Evolutionary conservation across 2,888 invertebrate genomes (phyloP).

Genomic region (Spicauda simplicius): DNA sequence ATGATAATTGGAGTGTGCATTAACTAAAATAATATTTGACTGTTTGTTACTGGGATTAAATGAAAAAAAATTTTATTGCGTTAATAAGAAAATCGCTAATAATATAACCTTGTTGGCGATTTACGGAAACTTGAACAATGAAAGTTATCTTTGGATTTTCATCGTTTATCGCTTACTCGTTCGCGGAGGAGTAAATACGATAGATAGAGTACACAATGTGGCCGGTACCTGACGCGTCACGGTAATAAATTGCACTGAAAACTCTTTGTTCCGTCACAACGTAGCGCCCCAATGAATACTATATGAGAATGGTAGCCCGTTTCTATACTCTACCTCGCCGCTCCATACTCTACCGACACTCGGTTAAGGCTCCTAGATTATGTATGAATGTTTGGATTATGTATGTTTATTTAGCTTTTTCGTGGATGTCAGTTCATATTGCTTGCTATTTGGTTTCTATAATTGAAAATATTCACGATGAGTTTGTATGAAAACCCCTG

Average conservation of each 20-base stretch:
- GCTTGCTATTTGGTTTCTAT: not conserved
- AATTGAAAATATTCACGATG: not conserved
- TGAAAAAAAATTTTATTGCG: too few relatives aligned
- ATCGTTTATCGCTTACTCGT: not conserved
- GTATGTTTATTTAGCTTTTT: slow-evolving; percentile 12
- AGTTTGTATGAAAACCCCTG: too few relatives aligned
- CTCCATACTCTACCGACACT: slow-evolving; percentile 5
- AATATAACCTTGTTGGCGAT: too few relatives aligned
- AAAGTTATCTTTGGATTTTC: too few relatives aligned
- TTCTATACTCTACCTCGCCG: slow-evolving; percentile 19
- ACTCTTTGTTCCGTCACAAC: slow-evolving; percentile 36
- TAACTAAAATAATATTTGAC: too few relatives aligned
- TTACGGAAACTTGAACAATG: too few relatives aligned
- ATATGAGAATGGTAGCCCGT: slow-evolving; percentile 42
- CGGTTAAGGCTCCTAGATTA: slow-evolving; percentile 21
- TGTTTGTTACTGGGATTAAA: too few relatives aligned
- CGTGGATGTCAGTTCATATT: not conserved
- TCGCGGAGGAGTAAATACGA: not conserved
- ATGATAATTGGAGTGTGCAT: too few relatives aligned
- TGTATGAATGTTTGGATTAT: slow-evolving; percentile 13
- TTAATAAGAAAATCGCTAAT: too few relatives aligned
- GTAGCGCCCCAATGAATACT: slow-evolving; percentile 43
- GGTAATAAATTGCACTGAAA: slow-evolving; percentile 44
- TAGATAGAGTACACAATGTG: slow-evolving; percentile 12
- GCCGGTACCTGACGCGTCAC: slow-evolving; percentile 32